Conservation (phyloP, 2,113 vertebrate genomes). For the Nettapus auritus region DNA sequence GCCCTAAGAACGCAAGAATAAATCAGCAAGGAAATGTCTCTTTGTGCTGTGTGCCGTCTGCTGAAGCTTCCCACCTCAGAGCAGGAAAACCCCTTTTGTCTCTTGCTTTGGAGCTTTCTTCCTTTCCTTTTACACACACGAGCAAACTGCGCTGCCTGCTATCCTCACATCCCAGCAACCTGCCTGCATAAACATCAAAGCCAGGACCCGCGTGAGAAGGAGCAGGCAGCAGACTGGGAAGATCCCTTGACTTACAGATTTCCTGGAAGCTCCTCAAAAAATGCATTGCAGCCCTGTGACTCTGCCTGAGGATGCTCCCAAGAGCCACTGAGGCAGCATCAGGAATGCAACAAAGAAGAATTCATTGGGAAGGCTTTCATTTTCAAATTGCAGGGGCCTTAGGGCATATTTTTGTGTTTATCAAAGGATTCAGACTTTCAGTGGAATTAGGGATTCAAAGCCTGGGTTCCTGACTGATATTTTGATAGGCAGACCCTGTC, state of each 20-base stretch:
- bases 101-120: neutral
- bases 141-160: neutral
- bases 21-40: neutral
- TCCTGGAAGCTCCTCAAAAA: neutral
- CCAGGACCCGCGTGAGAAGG: neutral
- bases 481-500: neutral
- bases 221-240: neutral
- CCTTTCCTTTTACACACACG: neutral
- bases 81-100: neutral
- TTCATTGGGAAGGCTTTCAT: neutral
- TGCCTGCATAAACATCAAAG: neutral
- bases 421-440: neutral
- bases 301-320: neutral
- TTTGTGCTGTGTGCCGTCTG: neutral
- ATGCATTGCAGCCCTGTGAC: neutral
- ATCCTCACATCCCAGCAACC: neutral
- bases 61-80: neutral
- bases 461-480: rapidly evolving
- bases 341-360: neutral
- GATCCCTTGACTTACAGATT: neutral
- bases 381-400: neutral
- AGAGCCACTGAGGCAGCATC: neutral
- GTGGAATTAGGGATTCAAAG: neutral
- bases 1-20: neutral
- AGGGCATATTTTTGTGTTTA: neutral